These are phyloP conservation scores for Knipowitschia caucasica DNA, from an alignment of 2,797 vertebrate species.

Conservation along the genomic window DNA sequence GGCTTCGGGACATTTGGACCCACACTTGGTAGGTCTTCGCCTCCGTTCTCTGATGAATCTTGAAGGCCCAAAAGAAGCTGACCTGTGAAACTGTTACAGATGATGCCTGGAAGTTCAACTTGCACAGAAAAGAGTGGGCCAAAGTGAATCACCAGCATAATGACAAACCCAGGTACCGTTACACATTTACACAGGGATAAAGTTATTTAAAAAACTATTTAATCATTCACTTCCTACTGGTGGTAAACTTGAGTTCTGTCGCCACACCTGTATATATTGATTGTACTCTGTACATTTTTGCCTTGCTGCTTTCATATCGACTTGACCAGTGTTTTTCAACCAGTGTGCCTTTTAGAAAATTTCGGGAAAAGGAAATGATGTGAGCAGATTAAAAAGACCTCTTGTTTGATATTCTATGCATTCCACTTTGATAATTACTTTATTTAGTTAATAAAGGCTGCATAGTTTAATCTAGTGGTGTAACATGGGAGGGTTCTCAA, in stretches of 20 bases:
- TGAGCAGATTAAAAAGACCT: no score
- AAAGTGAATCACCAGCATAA: conserved; percentile 78
- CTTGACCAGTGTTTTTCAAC: no score
- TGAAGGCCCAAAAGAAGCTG: background rate
- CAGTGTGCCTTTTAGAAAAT: background rate
- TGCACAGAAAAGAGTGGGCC: conserved; percentile 80
- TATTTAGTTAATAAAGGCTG: no score
- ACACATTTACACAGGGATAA: background rate
- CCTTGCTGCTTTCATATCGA: no score
- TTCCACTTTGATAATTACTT: no score
- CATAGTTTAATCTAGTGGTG: no score
- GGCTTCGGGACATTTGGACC: conserved; percentile 83
- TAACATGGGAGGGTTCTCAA: no score
- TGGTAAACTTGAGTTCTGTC: background rate
- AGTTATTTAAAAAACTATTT: background rate
- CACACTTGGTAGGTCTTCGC: conserved; percentile 82
- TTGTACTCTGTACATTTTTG: background rate
- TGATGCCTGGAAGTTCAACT: conserved; percentile 89
- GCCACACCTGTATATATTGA: background rate
- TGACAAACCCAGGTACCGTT: conserved; percentile 85
- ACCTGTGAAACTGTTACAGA: conserved; percentile 60
- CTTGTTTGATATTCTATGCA: no score
- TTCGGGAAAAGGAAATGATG: no score
- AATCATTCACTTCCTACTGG: background rate
- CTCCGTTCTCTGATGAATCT: background rate